Evolutionary conservation across 2,888 invertebrate species (phyloP).

Genomic region (Clostera curtula): DNA sequence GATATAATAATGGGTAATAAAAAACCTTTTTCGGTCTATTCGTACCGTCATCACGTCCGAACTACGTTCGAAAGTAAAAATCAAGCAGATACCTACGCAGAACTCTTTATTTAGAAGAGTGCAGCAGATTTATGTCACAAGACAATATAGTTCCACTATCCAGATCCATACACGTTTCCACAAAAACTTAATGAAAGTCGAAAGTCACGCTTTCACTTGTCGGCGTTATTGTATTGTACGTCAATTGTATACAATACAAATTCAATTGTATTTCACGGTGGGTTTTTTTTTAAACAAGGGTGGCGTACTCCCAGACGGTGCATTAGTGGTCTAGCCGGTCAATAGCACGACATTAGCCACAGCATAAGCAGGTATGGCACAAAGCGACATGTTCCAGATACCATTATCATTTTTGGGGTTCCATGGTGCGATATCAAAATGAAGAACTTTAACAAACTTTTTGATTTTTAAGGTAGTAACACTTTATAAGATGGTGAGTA

Average conservation of each 20-base stretch:
- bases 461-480: too few species aligned
- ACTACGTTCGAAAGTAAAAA: constrained; percentile 39
- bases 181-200: constrained; percentile 73
- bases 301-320: constrained; percentile 22
- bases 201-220: constrained; percentile 73
- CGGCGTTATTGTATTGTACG: constrained; percentile 55
- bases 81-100: constrained; percentile 35
- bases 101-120: constrained; percentile 41
- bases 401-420: constrained; percentile 18
- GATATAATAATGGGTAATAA: constrained; percentile 11
- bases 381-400: constrained; percentile 20
- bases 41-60: constrained; percentile 30
- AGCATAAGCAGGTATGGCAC: constrained; percentile 18
- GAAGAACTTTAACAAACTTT: too few species aligned
- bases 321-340: constrained; percentile 22
- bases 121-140: constrained; percentile 54
- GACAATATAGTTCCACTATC: constrained; percentile 63
- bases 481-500: too few species aligned
- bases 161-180: constrained; percentile 58
- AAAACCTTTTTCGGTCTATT: constrained; percentile 19
- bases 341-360: constrained; percentile 23
- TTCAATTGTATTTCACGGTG: constrained; percentile 38
- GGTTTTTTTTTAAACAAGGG: constrained; percentile 38
- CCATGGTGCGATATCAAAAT: too few species aligned
- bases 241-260: constrained; percentile 54